phyloP scores from a whole-genome alignment of 2,113 vertebrate genomes.

The Sminthopsis crassicaudata region DNA sequence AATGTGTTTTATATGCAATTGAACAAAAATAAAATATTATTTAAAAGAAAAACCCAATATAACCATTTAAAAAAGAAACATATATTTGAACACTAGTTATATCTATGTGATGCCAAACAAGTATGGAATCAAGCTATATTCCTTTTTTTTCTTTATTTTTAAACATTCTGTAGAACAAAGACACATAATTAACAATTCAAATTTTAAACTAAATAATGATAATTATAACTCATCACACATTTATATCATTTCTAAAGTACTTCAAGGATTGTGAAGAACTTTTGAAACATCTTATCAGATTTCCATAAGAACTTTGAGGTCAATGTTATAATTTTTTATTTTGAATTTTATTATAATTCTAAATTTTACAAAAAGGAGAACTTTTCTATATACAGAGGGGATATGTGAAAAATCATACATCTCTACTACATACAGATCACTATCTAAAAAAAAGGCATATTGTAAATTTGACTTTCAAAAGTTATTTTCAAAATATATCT shows the following conservation, averaged over 20 bases:
- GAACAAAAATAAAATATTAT: too few relatives aligned
- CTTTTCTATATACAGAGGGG: too few relatives aligned
- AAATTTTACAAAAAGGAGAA: too few relatives aligned
- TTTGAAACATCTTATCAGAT: neutral
- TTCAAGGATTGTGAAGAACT: neutral
- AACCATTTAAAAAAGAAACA: too few relatives aligned
- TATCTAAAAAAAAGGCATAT: too few relatives aligned
- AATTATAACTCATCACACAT: neutral
- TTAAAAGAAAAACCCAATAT: too few relatives aligned
- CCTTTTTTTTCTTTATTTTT: neutral
- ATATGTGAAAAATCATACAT: too few relatives aligned
- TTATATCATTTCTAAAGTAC: neutral
- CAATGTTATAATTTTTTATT: neutral
- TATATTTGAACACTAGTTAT: too few relatives aligned
- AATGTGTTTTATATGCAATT: neutral
- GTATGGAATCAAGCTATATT: neutral
- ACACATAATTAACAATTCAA: neutral
- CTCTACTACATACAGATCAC: too few relatives aligned
- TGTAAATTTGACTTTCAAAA: too few relatives aligned
- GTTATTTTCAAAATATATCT: too few relatives aligned
- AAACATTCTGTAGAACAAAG: neutral
- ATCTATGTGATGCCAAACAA: neutral
- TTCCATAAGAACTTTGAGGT: neutral
- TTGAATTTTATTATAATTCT: too few relatives aligned
- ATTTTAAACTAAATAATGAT: neutral